Evolutionary conservation across 2,113 vertebrate species (phyloP).

Genomic region (Tachycineta bicolor): DNA sequence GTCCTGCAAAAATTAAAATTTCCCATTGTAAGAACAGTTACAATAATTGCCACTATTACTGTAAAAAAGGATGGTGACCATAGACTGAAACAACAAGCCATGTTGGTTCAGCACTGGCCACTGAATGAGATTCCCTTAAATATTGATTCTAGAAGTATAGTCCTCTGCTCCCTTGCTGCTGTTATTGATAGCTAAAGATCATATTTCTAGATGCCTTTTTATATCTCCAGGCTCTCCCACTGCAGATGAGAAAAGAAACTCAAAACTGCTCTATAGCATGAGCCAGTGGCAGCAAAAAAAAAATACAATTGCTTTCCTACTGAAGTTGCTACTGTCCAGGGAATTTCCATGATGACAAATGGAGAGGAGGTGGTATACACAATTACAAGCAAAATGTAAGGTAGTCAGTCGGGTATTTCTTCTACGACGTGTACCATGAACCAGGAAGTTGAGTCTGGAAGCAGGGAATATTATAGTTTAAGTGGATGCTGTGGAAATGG

Average conservation of each 20-base stretch:
- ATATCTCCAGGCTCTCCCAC: not conserved
- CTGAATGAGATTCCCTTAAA: not conserved
- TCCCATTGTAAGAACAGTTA: not conserved
- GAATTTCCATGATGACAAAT: not conserved
- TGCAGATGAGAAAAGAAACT: not conserved
- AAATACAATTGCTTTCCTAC: not conserved
- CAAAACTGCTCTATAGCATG: not conserved
- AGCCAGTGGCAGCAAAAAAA: not conserved
- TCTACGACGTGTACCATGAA: not conserved
- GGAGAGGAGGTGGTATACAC: not conserved
- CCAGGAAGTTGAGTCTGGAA: not conserved
- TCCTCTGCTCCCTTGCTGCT: not conserved
- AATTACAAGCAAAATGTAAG: not conserved
- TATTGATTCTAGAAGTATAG: not conserved
- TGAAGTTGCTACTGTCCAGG: not conserved
- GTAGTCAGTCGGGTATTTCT: not conserved
- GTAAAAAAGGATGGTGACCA: not conserved
- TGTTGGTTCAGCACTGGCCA: not conserved
- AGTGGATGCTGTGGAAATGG: not conserved
- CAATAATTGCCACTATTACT: not conserved
- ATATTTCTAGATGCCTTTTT: slow-evolving; percentile 1
- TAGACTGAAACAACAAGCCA: not conserved
- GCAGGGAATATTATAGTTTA: not conserved
- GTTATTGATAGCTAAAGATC: not conserved
- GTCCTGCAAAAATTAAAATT: not conserved